These are phyloP conservation scores for Diploptera punctata DNA, from an alignment of 2,888 invertebrate genomes.

Conservation along the genomic window DNA sequence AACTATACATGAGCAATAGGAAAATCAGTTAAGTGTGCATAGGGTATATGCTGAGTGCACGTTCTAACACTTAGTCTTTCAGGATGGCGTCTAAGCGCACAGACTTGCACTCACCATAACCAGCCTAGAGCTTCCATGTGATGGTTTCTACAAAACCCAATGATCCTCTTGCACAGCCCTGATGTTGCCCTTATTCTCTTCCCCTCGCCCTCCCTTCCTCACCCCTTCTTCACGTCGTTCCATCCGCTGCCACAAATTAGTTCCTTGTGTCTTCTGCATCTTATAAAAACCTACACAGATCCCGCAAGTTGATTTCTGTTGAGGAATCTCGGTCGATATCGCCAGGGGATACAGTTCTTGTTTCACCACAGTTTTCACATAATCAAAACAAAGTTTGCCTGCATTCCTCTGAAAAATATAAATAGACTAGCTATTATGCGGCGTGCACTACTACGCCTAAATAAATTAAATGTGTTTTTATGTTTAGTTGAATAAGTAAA, in stretches of 20 bases:
- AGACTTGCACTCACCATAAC: background rate
- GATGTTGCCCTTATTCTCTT: background rate
- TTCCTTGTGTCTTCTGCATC: conserved; percentile 8
- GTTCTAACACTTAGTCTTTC: background rate
- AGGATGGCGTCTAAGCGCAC: background rate
- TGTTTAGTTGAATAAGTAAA: no score
- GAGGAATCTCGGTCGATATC: background rate
- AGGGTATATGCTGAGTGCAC: background rate
- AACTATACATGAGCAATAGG: no score
- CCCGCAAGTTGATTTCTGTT: background rate
- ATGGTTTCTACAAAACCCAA: conserved; percentile 1
- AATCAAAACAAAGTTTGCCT: no score
- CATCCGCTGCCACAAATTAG: background rate
- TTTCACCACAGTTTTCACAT: background rate
- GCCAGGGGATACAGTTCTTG: background rate
- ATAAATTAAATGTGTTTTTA: no score
- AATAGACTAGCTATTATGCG: no score
- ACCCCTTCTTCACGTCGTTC: no score
- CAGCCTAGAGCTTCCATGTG: background rate
- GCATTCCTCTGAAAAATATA: no score
- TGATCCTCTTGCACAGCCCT: background rate
- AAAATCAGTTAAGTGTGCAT: background rate
- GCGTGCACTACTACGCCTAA: no score
- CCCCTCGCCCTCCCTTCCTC: background rate
- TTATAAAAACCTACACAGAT: background rate